phyloP scores from a whole-genome alignment of 2,888 invertebrate genomes.

The Malachius bipustulatus region DNA sequence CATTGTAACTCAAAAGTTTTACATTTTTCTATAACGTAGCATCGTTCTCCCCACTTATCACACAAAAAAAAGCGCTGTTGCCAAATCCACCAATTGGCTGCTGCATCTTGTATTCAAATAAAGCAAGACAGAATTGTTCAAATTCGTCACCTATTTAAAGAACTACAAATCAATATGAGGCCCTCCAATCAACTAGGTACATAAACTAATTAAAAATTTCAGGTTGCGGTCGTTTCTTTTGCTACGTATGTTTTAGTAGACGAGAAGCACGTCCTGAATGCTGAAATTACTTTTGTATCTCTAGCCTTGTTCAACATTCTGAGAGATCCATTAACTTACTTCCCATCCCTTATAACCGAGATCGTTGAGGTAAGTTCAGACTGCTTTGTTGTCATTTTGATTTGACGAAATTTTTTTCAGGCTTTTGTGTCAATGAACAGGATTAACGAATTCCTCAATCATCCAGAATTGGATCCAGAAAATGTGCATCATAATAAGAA shows the following conservation, averaged over 20 bases:
- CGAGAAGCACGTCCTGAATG: conserved; percentile 71
- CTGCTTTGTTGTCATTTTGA: too few relatives aligned
- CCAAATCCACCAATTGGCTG: too few relatives aligned
- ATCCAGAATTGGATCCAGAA: conserved; percentile 73
- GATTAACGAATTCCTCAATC: conserved; percentile 85
- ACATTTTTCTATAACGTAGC: too few relatives aligned
- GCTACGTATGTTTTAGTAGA: conserved; percentile 80
- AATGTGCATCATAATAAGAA: conserved; percentile 65
- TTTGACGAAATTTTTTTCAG: conserved; percentile 48
- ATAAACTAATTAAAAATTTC: too few relatives aligned
- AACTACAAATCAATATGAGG: too few relatives aligned
- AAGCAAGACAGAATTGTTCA: too few relatives aligned
- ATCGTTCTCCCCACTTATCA: too few relatives aligned
- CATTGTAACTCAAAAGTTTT: too few relatives aligned
- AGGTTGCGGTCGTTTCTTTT: conserved; percentile 82
- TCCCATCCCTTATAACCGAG: conserved; percentile 90
- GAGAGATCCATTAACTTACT: conserved; percentile 89
- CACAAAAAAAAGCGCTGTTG: too few relatives aligned
- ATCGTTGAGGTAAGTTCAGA: conserved; percentile 81
- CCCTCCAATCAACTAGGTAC: too few relatives aligned
- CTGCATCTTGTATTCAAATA: too few relatives aligned
- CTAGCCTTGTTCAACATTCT: conserved; percentile 96
- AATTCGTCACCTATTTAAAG: too few relatives aligned
- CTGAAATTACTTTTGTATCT: conserved; percentile 89
- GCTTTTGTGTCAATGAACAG: conserved; percentile 82